A percentile compares a stretch with the other conserved stretches of the same genome.
Evolutionary conservation across 2,888 invertebrate genomes (phyloP).

Genomic region (Eumacrocentrus americanus): DNA sequence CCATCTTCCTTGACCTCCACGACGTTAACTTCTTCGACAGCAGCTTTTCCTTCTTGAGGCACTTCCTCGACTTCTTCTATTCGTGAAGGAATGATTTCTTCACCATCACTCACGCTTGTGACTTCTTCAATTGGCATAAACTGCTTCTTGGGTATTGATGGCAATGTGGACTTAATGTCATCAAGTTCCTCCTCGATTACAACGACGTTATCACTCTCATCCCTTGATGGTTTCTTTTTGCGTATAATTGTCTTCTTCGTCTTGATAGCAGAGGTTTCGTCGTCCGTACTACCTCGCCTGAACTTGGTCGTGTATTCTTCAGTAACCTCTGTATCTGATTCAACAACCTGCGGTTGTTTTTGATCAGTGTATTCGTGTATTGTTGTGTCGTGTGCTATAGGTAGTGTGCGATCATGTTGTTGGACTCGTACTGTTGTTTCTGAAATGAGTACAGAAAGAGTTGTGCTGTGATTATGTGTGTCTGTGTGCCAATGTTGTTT

Average conservation of each 20-base stretch:
- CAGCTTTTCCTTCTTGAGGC: slow-evolving; percentile 24
- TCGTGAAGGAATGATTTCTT: slow-evolving; percentile 49
- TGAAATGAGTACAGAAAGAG: slow-evolving; percentile 57
- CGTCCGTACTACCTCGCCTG: slow-evolving; percentile 48
- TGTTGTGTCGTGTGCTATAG: slow-evolving; percentile 50
- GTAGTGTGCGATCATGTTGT: slow-evolving; percentile 50
- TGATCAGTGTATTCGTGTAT: slow-evolving; percentile 49
- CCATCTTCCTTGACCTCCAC: slow-evolving; percentile 35
- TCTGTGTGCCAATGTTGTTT: slow-evolving; percentile 36
- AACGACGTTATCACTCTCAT: slow-evolving; percentile 46
- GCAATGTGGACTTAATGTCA: slow-evolving; percentile 47
- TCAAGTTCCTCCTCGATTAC: slow-evolving; percentile 59
- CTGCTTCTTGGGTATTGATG: slow-evolving; percentile 54
- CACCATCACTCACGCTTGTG: slow-evolving; percentile 39
- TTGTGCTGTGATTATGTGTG: slow-evolving; percentile 48
- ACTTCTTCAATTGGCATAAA: slow-evolving; percentile 56
- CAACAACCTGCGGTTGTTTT: slow-evolving; percentile 46
- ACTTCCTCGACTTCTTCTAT: slow-evolving; percentile 52
- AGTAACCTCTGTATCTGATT: slow-evolving; percentile 53
- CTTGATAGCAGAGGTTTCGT: slow-evolving; percentile 53
- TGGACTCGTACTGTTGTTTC: slow-evolving; percentile 56
- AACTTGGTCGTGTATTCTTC: slow-evolving; percentile 59
- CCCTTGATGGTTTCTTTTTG: slow-evolving; percentile 43
- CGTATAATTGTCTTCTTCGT: slow-evolving; percentile 55
- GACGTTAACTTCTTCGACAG: slow-evolving; percentile 27